phyloP scores from a whole-genome alignment of 2,113 vertebrate species.

The Rissa tridactyla region DNA sequence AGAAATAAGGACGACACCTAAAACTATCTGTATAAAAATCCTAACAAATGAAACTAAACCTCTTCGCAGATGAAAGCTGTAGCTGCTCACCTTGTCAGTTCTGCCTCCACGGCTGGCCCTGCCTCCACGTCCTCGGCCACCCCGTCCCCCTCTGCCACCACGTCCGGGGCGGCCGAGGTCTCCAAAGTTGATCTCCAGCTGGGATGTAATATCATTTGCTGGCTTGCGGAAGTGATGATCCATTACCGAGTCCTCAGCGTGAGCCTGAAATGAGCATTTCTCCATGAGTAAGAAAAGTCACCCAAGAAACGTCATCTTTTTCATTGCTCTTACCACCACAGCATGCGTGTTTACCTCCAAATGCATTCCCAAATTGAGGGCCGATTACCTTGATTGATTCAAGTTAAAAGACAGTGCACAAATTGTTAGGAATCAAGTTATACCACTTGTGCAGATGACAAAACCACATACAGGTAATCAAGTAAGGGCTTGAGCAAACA shows the following conservation, averaged over 20 bases:
- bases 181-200: conserved; percentile 99
- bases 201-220: conserved; percentile 98
- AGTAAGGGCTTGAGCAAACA: not conserved
- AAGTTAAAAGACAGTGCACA: not conserved
- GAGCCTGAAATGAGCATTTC: conserved; percentile 50
- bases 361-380: rapidly evolving
- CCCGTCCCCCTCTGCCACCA: conserved; percentile 90
- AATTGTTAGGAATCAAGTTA: not conserved
- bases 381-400: not conserved
- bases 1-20: not conserved
- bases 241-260: conserved; percentile 84
- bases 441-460: not conserved
- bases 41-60: rapidly evolving
- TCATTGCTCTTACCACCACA: rapidly evolving
- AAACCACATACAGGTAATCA: not conserved
- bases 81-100: conserved; percentile 87
- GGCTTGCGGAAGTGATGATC: conserved; percentile 99
- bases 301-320: too few relatives aligned
- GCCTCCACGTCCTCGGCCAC: conserved; percentile 88
- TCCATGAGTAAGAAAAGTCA: not conserved
- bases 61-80: rapidly evolving
- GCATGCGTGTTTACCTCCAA: not conserved
- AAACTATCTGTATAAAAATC: rapidly evolving
- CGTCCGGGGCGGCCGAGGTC: conserved; percentile 95
- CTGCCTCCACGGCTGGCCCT: conserved; percentile 89